Percentiles rank a stretch among this genome's conserved stretches.
phyloP scores from a whole-genome alignment of 2,113 vertebrate genomes.

The Electrona antarctica region DNA sequence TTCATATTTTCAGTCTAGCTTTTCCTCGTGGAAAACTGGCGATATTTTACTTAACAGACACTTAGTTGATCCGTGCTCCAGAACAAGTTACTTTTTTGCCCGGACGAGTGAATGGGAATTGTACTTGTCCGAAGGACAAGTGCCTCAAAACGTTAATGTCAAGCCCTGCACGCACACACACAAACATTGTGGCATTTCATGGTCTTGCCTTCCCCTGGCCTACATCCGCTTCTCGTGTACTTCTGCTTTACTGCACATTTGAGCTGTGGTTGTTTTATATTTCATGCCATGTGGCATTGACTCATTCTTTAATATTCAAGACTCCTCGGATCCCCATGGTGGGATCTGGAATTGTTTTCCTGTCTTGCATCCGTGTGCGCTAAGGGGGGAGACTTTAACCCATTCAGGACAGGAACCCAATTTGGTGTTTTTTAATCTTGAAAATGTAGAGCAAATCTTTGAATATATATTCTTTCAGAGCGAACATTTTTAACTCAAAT shows the following conservation, averaged over 20 bases:
- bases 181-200: background rate
- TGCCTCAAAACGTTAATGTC: no score
- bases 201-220: background rate
- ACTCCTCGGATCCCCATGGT: conserved; percentile 10
- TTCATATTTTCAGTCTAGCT: no score
- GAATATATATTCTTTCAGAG: no score
- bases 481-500: no score
- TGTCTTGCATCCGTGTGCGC: conserved; percentile 26
- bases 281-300: conserved; percentile 8
- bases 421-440: background rate
- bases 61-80: no score
- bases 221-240: no score
- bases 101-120: no score
- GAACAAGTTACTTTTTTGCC: no score
- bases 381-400: background rate
- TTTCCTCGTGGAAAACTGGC: no score
- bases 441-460: background rate
- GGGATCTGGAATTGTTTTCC: background rate
- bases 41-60: no score
- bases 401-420: no score
- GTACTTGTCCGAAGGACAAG: no score
- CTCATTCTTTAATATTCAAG: conserved; percentile 36
- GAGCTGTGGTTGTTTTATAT: background rate
- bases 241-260: background rate
- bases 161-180: background rate